These are phyloP conservation scores for Diarsia brunnea DNA, from an alignment of 2,888 invertebrate genomes.

Conservation along the genomic window DNA sequence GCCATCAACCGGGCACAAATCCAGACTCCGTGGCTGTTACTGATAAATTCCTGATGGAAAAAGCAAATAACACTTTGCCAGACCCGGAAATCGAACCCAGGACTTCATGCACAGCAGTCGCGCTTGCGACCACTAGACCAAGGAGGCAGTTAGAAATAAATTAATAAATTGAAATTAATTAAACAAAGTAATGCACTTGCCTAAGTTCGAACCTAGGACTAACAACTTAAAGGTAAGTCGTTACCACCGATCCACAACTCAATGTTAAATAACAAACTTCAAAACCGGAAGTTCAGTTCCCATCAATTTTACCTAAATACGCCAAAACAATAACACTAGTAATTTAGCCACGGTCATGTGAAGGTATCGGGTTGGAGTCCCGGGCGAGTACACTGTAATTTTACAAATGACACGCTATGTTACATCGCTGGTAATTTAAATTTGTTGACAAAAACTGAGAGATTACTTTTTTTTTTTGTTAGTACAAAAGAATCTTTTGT, in stretches of 20 bases:
- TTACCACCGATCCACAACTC: not conserved
- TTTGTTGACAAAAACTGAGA: conserved; percentile 39
- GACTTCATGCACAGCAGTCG: no score
- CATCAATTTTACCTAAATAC: conserved; percentile 8
- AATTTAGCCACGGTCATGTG: conserved; percentile 67
- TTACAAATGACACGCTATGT: conserved; percentile 58
- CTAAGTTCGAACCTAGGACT: no score
- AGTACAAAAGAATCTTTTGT: not conserved
- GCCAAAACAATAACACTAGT: conserved; percentile 41
- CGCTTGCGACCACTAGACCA: no score
- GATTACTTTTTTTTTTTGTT: conserved; percentile 51
- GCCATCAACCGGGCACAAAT: no score
- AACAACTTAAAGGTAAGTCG: not conserved
- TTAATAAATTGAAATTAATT: no score
- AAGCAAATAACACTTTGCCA: no score
- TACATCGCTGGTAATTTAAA: conserved; percentile 51
- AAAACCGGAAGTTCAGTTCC: conserved; percentile 29
- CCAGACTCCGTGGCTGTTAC: no score
- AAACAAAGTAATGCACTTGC: no score
- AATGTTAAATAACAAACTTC: not conserved
- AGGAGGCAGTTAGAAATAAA: no score
- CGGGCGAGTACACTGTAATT: conserved; percentile 66
- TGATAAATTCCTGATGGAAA: no score
- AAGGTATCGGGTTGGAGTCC: conserved; percentile 74
- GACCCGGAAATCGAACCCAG: no score